A percentile compares a stretch with the other conserved stretches of the same genome.
phyloP scores from a whole-genome alignment of 1,140 invertebrate species.

The Tetramorium parvispinum region DNA sequence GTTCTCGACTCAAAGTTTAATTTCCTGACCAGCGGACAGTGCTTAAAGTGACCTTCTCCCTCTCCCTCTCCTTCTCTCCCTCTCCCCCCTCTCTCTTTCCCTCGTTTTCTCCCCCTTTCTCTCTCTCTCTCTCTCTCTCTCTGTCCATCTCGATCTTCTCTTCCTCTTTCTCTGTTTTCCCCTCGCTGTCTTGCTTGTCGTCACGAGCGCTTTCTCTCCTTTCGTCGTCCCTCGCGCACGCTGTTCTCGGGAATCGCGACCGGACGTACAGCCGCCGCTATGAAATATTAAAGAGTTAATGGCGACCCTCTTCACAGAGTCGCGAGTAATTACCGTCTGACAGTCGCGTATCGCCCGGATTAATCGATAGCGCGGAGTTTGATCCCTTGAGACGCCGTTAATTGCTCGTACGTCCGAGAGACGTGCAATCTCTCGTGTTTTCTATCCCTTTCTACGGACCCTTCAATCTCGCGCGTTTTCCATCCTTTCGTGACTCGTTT shows the following conservation, averaged over 20 bases:
- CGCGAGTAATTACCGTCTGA: slow-evolving; percentile 25
- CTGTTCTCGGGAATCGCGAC: slow-evolving; percentile 51
- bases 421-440: slow-evolving; percentile 25
- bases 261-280: slow-evolving; percentile 51
- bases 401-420: slow-evolving; percentile 27
- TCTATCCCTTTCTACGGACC: background rate
- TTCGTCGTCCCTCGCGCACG: slow-evolving; percentile 22
- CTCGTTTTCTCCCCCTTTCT: background rate
- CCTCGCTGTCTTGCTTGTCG: slow-evolving; percentile 11
- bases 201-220: slow-evolving; percentile 46
- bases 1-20: slow-evolving; percentile 84
- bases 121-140: background rate
- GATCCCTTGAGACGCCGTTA: slow-evolving; percentile 41
- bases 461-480: slow-evolving; percentile 15
- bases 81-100: background rate
- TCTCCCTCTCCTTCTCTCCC: background rate
- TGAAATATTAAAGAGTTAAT: slow-evolving; percentile 67
- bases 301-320: slow-evolving; percentile 30
- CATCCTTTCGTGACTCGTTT: background rate
- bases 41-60: slow-evolving; percentile 78
- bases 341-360: slow-evolving; percentile 35
- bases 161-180: background rate
- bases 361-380: slow-evolving; percentile 59
- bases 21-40: slow-evolving; percentile 83
- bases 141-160: slow-evolving; percentile 7